Base-by-base conservation (phyloP, 2,797 vertebrate genomes). In the Hippopotamyrus pictus region DNA sequence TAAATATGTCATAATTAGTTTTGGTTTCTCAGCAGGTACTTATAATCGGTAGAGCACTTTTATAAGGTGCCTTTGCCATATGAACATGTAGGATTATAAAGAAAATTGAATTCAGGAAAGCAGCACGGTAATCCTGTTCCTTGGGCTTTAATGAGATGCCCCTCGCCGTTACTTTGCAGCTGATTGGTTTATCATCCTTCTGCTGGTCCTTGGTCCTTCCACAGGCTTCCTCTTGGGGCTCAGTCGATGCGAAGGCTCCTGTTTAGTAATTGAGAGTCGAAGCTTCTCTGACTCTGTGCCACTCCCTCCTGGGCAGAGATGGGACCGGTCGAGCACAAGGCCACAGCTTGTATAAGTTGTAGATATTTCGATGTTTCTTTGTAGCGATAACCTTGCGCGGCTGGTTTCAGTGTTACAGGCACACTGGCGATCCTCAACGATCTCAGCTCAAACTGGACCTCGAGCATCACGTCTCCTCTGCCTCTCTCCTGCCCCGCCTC, bases 1-100 rank as follows among this genome's bases (percentile, higher is more conserved):
- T 62, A 62, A 51, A 65, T 41, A 65, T 37, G 53, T 87, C 50
- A n/a, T 54, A 88, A 88, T 62, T 88, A 62, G 37, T 69, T 46
- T 88, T 5, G 44, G 11, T 37, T 22, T 65, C n/a, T 46, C 11
- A 62, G 57, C 44, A 25, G 57, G 37, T 62, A 7, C 19, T 14
- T 62, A 25, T 62, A 65, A 87, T 87, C 5, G 22, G 57, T 29
- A 88, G 17, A 48, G 41, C 33, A 87, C 53, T 87, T 59, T 37
- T 87, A 19, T 65, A 44, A 62, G 37, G 57, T 88, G 29, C 86
- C 57, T 17, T 88, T 62, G 33, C 57, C 33, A 8, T 62, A 62
- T 37, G n/a, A 88, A 88, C 51, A 65, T 65, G 86, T 87, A 62
- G n/a, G 54, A 87, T 54, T 41, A 65, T 17, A 65, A 88, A 53